Conservation (phyloP, 2,113 vertebrate species). For the Eudyptes chrysolophus region DNA sequence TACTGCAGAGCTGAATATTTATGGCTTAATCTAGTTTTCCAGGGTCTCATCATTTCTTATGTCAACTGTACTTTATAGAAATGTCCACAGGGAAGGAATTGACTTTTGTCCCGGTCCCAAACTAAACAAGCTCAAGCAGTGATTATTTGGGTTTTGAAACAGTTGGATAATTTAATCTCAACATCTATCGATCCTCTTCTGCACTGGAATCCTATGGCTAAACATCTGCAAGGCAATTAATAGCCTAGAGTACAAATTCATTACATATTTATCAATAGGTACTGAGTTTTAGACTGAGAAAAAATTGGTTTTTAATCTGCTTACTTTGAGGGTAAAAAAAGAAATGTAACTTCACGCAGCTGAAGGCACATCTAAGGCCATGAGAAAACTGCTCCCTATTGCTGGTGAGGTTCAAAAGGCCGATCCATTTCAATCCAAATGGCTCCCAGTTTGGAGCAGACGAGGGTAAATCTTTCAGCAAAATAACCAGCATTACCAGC, state of each 20-base stretch:
- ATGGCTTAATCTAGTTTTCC: constrained; percentile 52
- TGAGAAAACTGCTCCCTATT: background rate
- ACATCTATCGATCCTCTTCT: constrained; percentile 18
- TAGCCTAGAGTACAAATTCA: background rate
- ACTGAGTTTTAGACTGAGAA: background rate
- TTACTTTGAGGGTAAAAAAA: background rate
- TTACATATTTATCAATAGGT: constrained; percentile 33
- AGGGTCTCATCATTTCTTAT: constrained; percentile 43
- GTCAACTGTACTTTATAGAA: constrained; percentile 43
- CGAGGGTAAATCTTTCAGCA: background rate
- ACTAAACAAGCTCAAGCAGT: constrained; percentile 50
- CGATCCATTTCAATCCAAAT: background rate
- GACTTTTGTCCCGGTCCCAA: constrained; percentile 30
- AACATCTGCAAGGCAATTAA: constrained; percentile 39
- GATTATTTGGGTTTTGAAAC: constrained; percentile 51
- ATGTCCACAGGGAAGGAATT: constrained; percentile 46
- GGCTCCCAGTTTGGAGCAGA: background rate
- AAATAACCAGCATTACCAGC: background rate
- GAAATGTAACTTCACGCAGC: background rate
- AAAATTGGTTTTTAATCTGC: background rate
- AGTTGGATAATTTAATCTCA: constrained; percentile 53
- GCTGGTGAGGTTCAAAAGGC: background rate
- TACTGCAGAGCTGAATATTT: constrained; percentile 48
- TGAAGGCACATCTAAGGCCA: background rate
- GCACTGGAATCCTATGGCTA: constrained; percentile 35